Percentiles rank a stretch among this genome's conserved stretches.
phyloP scores from a whole-genome alignment of 1,140 invertebrate species.

The Drosophila kohkoa region DNA sequence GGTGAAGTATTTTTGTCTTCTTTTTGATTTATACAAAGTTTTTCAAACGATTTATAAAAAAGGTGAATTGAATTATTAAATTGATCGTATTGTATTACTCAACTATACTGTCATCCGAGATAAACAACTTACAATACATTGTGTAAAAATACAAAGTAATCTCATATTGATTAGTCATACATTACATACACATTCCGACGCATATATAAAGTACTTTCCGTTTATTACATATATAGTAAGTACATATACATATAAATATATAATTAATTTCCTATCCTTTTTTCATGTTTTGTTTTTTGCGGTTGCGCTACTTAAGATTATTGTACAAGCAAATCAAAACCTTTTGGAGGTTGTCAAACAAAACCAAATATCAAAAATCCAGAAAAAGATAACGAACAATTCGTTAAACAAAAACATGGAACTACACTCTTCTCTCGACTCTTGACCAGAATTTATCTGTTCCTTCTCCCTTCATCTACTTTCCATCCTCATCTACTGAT shows the following conservation, averaged over 20 bases:
- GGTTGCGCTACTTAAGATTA: slow-evolving; percentile 73
- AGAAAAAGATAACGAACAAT: slow-evolving; percentile 53
- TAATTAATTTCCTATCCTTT: slow-evolving; percentile 53
- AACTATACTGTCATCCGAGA: slow-evolving; percentile 32
- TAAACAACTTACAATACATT: slow-evolving; percentile 51
- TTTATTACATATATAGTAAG: slow-evolving; percentile 19
- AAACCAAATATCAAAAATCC: slow-evolving; percentile 40
- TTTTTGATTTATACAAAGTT: slow-evolving; percentile 68
- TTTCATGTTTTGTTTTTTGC: slow-evolving; percentile 14
- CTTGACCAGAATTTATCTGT: neutral
- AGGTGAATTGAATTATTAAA: slow-evolving; percentile 27
- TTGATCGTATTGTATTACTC: slow-evolving; percentile 11
- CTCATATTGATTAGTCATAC: slow-evolving; percentile 22
- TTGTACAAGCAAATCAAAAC: slow-evolving; percentile 72
- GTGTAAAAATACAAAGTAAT: slow-evolving; percentile 60
- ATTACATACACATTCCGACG: slow-evolving; percentile 24
- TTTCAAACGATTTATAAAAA: slow-evolving; percentile 62
- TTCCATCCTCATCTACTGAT: slow-evolving; percentile 88
- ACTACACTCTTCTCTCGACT: neutral
- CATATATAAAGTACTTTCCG: slow-evolving; percentile 25
- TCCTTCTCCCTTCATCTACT: neutral
- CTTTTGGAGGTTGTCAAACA: slow-evolving; percentile 29
- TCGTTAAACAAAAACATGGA: slow-evolving; percentile 41
- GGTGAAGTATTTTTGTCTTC: slow-evolving; percentile 57
- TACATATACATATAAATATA: slow-evolving; percentile 43